Base-by-base conservation (phyloP, 2,888 invertebrate genomes). In the Eupithecia abbreviata region DNA sequence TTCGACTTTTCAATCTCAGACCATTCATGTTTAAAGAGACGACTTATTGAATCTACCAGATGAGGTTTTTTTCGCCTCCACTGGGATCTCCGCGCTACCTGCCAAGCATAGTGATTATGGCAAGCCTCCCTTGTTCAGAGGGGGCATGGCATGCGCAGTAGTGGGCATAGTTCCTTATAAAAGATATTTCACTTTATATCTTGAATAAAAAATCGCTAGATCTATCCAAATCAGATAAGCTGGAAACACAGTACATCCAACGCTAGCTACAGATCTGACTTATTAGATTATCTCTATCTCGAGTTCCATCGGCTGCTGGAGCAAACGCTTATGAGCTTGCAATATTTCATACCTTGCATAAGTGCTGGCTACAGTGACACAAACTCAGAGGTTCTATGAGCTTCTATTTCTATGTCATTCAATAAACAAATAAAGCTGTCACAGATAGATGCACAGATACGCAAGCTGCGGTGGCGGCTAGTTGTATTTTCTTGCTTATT, bases 261-360 rank as follows among this genome's bases (percentile, higher is more conserved):
- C 91, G 91, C 91, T 90, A 87, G 88, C 90, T 90, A 89, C 90
- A 93, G 93, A 94, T 95, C 91, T 94, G 90, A 93, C 92, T 95
- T 94, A 94, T 93, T 93, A 94, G 95, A 95, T 95, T 95, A 94
- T 87, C 90, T 91, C 88, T 93, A 94, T 93, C 94, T 91, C 84
- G 85, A 89, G 91, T 90, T 89, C 88, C 92, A 94, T 94, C 95
- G 82, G 75, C 85, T 86, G 89, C 87, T 86, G 85, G 81, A 85
- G 88, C 84, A 86, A 78, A 85, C 82, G 88, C 88, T 91, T 91
- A 90, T 91, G 91, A 92, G 89, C 91, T 91, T 87, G 94, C 93
- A 93, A 93, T 92, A 94, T 93, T 93, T 92, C 90, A 92, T 89
- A 72, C 75, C 78, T 78, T 78, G 76, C 78, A 78, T 78, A 78